Percentiles rank a stretch among this genome's conserved stretches.
Evolutionary conservation across 1,140 invertebrate species (phyloP).

Genomic region (Ganaspis sp.): DNA sequence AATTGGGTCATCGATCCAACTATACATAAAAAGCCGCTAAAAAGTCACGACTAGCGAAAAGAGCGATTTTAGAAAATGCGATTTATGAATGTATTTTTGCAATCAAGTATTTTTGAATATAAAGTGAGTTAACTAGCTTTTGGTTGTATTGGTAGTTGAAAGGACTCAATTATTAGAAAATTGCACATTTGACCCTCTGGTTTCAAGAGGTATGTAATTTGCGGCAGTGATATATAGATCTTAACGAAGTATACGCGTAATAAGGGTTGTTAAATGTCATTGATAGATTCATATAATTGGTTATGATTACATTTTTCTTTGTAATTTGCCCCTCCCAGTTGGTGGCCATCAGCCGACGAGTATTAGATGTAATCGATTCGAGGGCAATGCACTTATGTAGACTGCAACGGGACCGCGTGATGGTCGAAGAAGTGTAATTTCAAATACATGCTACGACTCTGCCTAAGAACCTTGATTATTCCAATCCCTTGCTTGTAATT

Average conservation of each 20-base stretch:
- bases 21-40: too few relatives aligned
- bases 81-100: too few relatives aligned
- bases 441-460: neutral
- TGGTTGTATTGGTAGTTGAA: too few relatives aligned
- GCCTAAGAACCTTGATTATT: neutral
- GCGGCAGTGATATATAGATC: neutral
- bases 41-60: too few relatives aligned
- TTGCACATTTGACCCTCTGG: neutral
- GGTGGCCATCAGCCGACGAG: neutral
- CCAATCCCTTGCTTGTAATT: neutral
- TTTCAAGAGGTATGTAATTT: slow-evolving; percentile 2
- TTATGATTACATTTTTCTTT: slow-evolving; percentile 10
- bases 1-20: too few relatives aligned
- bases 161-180: neutral
- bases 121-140: too few relatives aligned
- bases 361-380: slow-evolving; percentile 21
- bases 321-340: neutral
- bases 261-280: slow-evolving; percentile 29
- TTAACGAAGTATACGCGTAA: neutral
- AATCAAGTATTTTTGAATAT: too few relatives aligned
- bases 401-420: slow-evolving; percentile 14
- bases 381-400: slow-evolving; percentile 24
- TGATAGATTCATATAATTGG: neutral
- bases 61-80: too few relatives aligned
- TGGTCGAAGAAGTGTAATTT: slow-evolving; percentile 21